Evolutionary conservation across 1,140 invertebrate genomes (phyloP), one percentile per base, ranked within the genome.

Genomic region (Temnothorax curvispinosus): DNA sequence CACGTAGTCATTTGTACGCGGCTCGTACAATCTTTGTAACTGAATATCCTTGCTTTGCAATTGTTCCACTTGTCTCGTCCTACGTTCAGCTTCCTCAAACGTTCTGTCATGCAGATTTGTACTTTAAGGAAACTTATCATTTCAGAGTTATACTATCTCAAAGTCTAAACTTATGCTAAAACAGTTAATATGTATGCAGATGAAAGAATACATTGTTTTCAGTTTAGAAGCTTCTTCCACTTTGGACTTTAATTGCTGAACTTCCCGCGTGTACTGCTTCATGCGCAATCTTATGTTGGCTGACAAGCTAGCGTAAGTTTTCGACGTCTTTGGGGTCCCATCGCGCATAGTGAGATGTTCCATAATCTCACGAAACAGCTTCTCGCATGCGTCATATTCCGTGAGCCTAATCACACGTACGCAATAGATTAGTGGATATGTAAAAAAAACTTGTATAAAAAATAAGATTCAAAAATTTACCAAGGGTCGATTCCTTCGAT

Each of bases 361-460:
- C 93, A 97, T 96, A 60, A 97, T 96, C 87, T 97, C 96, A 78
- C 97, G 95, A 85, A 96, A 96, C 3, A 97, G 90, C 74, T 96
- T 96, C 91, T 97, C 96, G 89, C 97, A 97, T 0, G 96, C 96
- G 86, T 97, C 97, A 93, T 97, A 96, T 90, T 97, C 97, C 0
- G 95, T 91, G 4, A 97, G 93, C 97, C 97, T 97, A 85, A 32
- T 62, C 1, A 87, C 5, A 87, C 5, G 67, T 54, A 54, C 11
- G 5, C 3, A 52, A 72, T n/a, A 60, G 15, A 13, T 81, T 41
- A 9, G 15, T 41, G 8, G 44, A 27, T 41, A 38, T 0, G 8
- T 54, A 44, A 71, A 71, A 7, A 35, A 71, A 52, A 32, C 27
- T 71, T 44, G 7, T 67, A 6, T 11, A 56, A 18, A 52, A 54